A percentile compares a stretch with the other conserved stretches of the same genome.
Conservation (phyloP, 2,113 vertebrate genomes). For the Pipra filicauda region DNA sequence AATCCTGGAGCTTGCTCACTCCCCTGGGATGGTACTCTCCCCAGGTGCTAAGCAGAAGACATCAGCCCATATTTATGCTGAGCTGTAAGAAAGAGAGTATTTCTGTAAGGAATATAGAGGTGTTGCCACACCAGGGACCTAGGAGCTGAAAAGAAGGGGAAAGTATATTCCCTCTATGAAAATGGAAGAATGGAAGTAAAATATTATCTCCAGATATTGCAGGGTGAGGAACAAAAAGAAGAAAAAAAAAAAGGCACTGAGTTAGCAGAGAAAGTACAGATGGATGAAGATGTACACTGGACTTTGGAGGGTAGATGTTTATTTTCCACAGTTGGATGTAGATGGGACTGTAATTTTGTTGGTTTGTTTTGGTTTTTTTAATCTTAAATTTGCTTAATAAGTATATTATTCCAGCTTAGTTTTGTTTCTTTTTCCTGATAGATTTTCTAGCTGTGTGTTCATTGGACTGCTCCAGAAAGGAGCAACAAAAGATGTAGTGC, state of each 20-base stretch:
- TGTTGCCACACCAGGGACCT: background rate
- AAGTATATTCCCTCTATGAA: background rate
- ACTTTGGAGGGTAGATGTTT: background rate
- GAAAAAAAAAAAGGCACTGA: background rate
- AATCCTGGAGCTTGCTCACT: background rate
- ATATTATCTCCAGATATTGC: background rate
- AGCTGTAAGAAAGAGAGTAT: background rate
- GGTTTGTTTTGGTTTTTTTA: too few relatives aligned
- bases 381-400: background rate
- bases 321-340: background rate
- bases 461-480: background rate
- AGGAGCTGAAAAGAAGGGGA: background rate
- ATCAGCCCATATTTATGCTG: background rate
- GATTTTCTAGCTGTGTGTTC: background rate
- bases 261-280: background rate
- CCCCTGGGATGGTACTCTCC: background rate
- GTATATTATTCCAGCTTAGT: background rate
- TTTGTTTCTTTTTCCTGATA: background rate
- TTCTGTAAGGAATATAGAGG: background rate
- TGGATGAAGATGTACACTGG: background rate
- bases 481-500: background rate
- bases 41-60: background rate
- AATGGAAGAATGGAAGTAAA: background rate
- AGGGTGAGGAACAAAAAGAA: background rate
- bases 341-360: background rate